Percentiles rank a stretch among this genome's conserved stretches.
Evolutionary conservation across 2,888 invertebrate genomes (phyloP).

Genomic region (Hemaris fuciformis): DNA sequence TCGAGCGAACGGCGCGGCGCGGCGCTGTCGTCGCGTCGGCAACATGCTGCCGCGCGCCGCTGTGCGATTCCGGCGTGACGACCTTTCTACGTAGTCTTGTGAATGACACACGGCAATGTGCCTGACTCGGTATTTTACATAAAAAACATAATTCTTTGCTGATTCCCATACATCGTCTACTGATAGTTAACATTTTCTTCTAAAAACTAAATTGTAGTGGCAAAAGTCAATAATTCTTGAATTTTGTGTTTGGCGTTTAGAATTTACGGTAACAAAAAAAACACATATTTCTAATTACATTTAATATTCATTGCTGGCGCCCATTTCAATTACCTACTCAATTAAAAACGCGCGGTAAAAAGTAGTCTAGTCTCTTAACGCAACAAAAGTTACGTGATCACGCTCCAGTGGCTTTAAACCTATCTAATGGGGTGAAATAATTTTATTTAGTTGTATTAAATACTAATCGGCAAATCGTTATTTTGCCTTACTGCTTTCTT

Average conservation of each 20-base stretch:
- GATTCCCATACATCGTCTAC: not conserved
- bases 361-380: slow-evolving; percentile 32
- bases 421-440: not conserved
- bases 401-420: slow-evolving; percentile 25
- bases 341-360: slow-evolving; percentile 38
- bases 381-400: slow-evolving; percentile 15
- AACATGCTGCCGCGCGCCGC: slow-evolving; percentile 26
- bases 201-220: not conserved
- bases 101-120: slow-evolving; percentile 52
- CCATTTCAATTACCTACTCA: slow-evolving; percentile 40
- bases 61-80: slow-evolving; percentile 53
- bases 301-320: slow-evolving; percentile 21
- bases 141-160: not conserved
- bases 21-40: slow-evolving; percentile 44
- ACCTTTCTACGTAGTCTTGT: slow-evolving; percentile 57
- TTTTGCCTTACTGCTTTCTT: no score
- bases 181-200: not conserved
- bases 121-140: slow-evolving; percentile 11
- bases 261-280: not conserved
- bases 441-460: not conserved
- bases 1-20: slow-evolving; percentile 43
- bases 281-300: not conserved
- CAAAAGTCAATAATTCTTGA: not conserved
- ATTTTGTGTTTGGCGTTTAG: not conserved
- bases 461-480: not conserved